Conservation (phyloP, 2,888 invertebrate species). For the Macroteleia sp. region DNA sequence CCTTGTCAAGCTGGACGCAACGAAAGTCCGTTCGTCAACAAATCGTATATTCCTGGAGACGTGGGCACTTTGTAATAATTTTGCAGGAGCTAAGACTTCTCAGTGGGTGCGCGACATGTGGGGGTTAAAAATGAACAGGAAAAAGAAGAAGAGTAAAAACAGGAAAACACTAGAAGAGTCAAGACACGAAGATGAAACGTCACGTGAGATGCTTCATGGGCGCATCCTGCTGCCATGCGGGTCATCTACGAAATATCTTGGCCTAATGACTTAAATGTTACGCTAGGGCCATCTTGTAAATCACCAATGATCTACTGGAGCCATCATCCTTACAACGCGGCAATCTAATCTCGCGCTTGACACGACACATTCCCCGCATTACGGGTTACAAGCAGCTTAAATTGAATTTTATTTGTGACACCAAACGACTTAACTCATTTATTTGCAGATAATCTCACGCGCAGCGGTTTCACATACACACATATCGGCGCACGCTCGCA, state of each 20-base stretch:
- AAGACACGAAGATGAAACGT: constrained; percentile 7
- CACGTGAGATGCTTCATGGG: constrained; percentile 35
- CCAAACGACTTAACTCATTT: constrained; percentile 53
- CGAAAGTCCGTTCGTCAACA: constrained; percentile 39
- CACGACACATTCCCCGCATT: constrained; percentile 66
- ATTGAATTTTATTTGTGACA: constrained; percentile 59
- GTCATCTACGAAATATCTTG: constrained; percentile 65
- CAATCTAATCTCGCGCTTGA: constrained; percentile 74
- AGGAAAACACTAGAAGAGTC: constrained; percentile 5
- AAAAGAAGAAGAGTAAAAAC: constrained; percentile 2
- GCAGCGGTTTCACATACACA: constrained; percentile 24
- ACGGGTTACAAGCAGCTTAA: constrained; percentile 53
- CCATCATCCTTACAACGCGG: constrained; percentile 54
- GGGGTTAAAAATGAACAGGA: neutral
- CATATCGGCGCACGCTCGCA: neutral
- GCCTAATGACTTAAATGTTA: constrained; percentile 68
- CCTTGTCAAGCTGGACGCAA: constrained; percentile 11
- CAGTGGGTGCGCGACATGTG: constrained; percentile 7
- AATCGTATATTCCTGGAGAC: constrained; percentile 28
- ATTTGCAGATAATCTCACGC: constrained; percentile 54
- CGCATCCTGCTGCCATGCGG: constrained; percentile 40
- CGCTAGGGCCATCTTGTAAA: constrained; percentile 56
- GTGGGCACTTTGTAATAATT: constrained; percentile 39
- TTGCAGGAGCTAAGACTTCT: neutral
- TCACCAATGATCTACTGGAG: constrained; percentile 64